A percentile compares a stretch with the other conserved stretches of the same genome.
These are phyloP conservation scores for Spongia lamella DNA, from an alignment of 37 sponge, comb jelly and placozoan genomes.

Conservation along the genomic window DNA sequence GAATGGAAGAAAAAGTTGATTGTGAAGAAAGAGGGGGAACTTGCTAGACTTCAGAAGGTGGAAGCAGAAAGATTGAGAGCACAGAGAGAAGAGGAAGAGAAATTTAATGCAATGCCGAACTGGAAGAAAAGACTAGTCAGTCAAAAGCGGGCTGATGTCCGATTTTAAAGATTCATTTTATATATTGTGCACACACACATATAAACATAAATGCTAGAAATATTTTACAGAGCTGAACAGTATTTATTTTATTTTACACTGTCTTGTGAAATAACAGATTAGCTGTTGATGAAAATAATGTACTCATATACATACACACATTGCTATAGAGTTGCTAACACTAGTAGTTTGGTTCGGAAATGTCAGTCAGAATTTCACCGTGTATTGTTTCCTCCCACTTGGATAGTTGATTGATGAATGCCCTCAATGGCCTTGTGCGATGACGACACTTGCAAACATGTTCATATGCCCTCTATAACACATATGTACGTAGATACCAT, in stretches of 20 bases:
- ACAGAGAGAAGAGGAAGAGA: constrained; percentile 35
- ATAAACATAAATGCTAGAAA: too few species aligned
- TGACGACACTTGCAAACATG: constrained; percentile 54
- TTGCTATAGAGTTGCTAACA: neutral
- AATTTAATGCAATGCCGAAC: constrained; percentile 78
- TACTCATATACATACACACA: too few species aligned
- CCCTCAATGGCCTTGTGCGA: constrained; percentile 52
- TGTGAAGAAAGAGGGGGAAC: constrained; percentile 48
- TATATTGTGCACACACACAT: too few species aligned
- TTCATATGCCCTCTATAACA: constrained; percentile 60
- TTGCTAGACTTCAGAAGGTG: constrained; percentile 9
- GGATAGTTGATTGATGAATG: constrained; percentile 68
- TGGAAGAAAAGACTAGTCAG: constrained; percentile 80
- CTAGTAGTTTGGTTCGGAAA: constrained; percentile 31
- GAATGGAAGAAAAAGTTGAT: constrained; percentile 75
- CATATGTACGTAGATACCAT: neutral
- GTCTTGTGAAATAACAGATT: too few species aligned
- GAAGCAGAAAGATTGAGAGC: constrained; percentile 18
- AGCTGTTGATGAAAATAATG: too few species aligned
- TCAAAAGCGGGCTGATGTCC: constrained; percentile 33
- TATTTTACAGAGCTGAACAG: too few species aligned
- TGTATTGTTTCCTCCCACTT: constrained; percentile 65
- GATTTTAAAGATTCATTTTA: constrained; percentile 6
- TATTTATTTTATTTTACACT: too few species aligned
- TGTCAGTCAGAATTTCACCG: constrained; percentile 49